A percentile compares a stretch with the other conserved stretches of the same genome.
Conservation (phyloP, 2,113 vertebrate genomes). For the Phalacrocorax aristotelis region DNA sequence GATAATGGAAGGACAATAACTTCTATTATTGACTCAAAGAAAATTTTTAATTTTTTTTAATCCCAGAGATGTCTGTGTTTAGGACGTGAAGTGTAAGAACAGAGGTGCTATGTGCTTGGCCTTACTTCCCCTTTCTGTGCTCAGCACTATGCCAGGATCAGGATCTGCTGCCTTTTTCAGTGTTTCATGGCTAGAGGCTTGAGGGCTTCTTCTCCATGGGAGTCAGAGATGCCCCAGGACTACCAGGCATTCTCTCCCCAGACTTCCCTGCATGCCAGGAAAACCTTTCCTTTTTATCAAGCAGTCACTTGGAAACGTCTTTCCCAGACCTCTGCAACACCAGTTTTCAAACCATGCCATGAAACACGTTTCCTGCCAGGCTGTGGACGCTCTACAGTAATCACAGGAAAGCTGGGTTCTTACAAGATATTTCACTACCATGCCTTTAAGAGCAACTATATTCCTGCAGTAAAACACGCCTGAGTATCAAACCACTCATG, state of each 20-base stretch:
- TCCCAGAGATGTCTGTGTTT: neutral
- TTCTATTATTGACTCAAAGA: neutral
- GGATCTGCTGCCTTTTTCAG: neutral
- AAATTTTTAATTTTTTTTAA: neutral
- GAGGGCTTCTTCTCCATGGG: neutral
- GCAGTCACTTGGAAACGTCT: neutral
- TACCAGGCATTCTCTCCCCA: neutral
- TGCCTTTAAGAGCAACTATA: neutral
- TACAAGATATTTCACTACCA: neutral
- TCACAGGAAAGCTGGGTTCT: neutral
- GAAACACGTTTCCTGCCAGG: neutral
- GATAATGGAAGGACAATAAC: neutral
- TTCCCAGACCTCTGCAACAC: neutral
- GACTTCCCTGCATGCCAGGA: neutral
- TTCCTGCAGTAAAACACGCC: neutral
- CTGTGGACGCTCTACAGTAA: neutral
- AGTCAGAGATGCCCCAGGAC: neutral
- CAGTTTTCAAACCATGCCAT: neutral
- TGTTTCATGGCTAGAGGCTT: neutral
- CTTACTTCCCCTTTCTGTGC: neutral
- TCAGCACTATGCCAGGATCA: neutral
- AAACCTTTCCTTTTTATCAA: neutral
- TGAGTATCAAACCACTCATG: neutral
- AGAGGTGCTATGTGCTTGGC: neutral
- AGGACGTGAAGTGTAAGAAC: neutral